These are phyloP conservation scores for Lepidothrix coronata DNA, from an alignment of 2,113 vertebrate species.

Conservation along the genomic window DNA sequence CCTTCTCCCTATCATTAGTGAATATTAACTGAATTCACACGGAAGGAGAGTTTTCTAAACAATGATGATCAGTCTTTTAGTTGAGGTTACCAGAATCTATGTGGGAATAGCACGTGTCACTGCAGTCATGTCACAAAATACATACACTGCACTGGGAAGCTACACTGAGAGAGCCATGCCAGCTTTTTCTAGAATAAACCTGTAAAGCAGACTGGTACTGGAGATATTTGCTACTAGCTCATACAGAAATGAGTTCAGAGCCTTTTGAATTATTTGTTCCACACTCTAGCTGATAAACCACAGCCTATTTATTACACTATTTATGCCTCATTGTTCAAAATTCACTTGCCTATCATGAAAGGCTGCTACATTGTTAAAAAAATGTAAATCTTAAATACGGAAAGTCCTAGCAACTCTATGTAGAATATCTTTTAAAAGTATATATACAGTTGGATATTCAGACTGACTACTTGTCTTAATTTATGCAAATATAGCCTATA, in stretches of 20 bases:
- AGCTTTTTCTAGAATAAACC: background rate
- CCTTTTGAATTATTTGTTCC: constrained; percentile 40
- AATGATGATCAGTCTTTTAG: constrained; percentile 23
- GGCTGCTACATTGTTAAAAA: constrained; percentile 46
- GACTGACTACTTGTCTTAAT: constrained; percentile 67
- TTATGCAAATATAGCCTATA: constrained; percentile 77
- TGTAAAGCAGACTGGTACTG: constrained; percentile 43
- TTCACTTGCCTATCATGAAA: constrained; percentile 60
- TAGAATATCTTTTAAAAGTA: constrained; percentile 58
- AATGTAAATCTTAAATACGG: constrained; percentile 67
- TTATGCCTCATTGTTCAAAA: constrained; percentile 68
- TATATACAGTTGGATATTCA: constrained; percentile 53
- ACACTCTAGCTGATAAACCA: constrained; percentile 60
- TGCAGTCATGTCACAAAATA: background rate
- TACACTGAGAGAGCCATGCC: background rate
- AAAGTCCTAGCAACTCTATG: constrained; percentile 45
- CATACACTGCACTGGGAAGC: background rate
- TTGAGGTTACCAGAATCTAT: background rate
- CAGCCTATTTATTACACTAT: constrained; percentile 60
- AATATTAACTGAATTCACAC: constrained; percentile 56
- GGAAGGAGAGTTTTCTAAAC: constrained; percentile 52
- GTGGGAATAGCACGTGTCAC: background rate
- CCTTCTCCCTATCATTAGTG: constrained; percentile 18
- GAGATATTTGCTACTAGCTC: constrained; percentile 22
- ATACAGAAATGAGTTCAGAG: constrained; percentile 33